Base-by-base conservation (phyloP, 2,888 invertebrate genomes). In the Agonum fuliginosum region DNA sequence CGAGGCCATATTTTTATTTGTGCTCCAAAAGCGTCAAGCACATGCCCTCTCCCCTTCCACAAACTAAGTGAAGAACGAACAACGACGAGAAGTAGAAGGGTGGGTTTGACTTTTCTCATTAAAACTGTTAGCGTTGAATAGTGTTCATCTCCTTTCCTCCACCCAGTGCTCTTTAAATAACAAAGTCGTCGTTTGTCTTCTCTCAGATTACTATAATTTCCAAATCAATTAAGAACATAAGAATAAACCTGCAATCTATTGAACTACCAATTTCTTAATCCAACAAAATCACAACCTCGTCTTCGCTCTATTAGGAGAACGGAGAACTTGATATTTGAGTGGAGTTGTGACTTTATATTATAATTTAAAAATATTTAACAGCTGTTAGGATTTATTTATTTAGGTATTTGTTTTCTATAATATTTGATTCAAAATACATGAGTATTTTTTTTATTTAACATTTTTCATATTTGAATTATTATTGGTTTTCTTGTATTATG, bases 1-100 rank as follows among this genome's bases (percentile, higher is more conserved):
- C n/a, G 70, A 19, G 51, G 34, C 54, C 72, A 72, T 72, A 72
- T 72, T 72, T 72, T 72, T 72, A 54, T 72, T 72, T 72, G 70
- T 37, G 48, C 70, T 27, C 8, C 12, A 17, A 46, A 70, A 67
- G 37, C 67, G 30, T 46, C 46, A 27, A 14, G 19, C 27, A 19
- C 30, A 14, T 48, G 24, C 14, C 48, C 46, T 71, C 6, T 20
- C n/a, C n/a, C 14, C 46, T 17, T 5, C 17, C 3, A 10, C 20
- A 46, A 20, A 62, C 62, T 24, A 62, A 27, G 62, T 48, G 14
- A 27, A 62, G 24, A 62, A 62, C 24, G 27, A 27, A 24, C n/a
- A 37, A 17, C 24, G 24, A n/a, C n/a, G n/a, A n/a, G n/a, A n/a
- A n/a, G n/a, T n/a, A n/a, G n/a, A 24, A 62, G 30, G 62, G 24